Base-by-base conservation (phyloP, 2,888 invertebrate genomes). In the Drosophila nr. perissopoda region DNA sequence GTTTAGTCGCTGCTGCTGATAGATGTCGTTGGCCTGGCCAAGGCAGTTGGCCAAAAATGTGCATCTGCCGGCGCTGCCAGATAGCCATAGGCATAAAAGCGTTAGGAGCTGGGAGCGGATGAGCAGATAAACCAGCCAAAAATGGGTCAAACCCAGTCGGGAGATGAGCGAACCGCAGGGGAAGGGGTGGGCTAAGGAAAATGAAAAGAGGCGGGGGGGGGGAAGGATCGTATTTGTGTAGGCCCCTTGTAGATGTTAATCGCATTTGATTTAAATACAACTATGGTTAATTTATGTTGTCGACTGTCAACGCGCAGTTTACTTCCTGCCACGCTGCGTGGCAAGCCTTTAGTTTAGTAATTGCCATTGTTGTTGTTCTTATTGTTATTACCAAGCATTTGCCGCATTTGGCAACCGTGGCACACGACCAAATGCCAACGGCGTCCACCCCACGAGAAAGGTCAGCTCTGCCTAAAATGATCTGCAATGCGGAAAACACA, bases 271-370 rank as follows among this genome's bases (percentile, higher is more conserved):
- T 87, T 87, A 88, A 87, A 87, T 87, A 86, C 80, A 86, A 83
- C 83, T 90, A 78, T 87, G 87, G 87, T 82, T 87, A 90, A 87
- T 87, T 90, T 90, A 88, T 87, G 90, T 89, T 87, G 89, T 76
- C 62, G 58, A 76, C 84, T 84, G 84, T 84, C 89, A 89, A 76
- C 88, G 83, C 81, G 64, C 67, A 65, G 65, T 68, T 73, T 67
- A 82, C 89, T 85, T 85, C 85, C 85, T 85, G 84, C 82, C 87
- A 75, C 52, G 63, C 59, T 36, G 73, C 73, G 56, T 66, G 66
- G 73, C 73, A 73, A 74, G 69, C 64, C 69, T 75, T 64, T 56
- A 59, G 36, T 31, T 27, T 18, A 49, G 49, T 49, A 27, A 27
- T 49, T 49, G 49, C 18, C 18, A 27, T 49, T 49, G 49, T 49